phyloP scores from a whole-genome alignment of 2,113 vertebrate species.

The Chitala chitala region DNA sequence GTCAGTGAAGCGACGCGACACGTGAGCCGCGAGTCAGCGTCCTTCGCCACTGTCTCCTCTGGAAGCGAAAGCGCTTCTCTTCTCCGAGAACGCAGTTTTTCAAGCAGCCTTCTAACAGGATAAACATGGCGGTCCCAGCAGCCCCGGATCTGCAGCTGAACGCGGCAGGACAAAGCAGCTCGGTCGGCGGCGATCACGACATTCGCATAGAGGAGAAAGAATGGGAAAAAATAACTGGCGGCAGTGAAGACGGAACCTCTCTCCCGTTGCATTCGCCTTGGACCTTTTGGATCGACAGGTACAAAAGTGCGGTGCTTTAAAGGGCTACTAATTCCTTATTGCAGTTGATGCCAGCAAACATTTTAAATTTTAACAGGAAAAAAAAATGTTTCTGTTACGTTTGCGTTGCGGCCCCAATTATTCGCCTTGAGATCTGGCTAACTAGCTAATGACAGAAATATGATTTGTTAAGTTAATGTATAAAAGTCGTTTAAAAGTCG shows the following conservation, averaged over 20 bases:
- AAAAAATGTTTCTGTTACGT: too few species aligned
- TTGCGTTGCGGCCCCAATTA: too few species aligned
- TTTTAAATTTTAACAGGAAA: too few species aligned
- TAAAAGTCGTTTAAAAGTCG: too few species aligned
- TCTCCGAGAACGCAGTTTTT: neutral
- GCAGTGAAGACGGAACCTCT: constrained; percentile 43
- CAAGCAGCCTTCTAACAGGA: neutral
- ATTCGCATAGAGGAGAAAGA: constrained; percentile 57
- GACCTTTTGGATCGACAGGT: constrained; percentile 73
- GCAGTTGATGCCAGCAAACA: too few species aligned
- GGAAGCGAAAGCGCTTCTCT: constrained; percentile 29
- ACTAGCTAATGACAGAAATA: neutral
- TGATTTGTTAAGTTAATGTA: too few species aligned
- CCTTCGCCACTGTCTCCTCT: constrained; percentile 26
- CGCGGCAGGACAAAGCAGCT: constrained; percentile 48
- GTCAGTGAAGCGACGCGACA: too few species aligned
- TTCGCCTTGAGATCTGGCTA: neutral
- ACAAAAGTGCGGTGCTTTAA: too few species aligned
- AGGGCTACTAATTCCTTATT: too few species aligned
- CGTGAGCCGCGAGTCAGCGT: constrained; percentile 56
- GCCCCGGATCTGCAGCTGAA: constrained; percentile 53
- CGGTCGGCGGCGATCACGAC: constrained; percentile 52
- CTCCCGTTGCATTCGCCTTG: constrained; percentile 66
- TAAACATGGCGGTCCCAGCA: constrained; percentile 60
- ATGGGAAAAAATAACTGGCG: constrained; percentile 48